Base-by-base conservation (phyloP, 2,797 vertebrate genomes). In the Mus minutoides region DNA sequence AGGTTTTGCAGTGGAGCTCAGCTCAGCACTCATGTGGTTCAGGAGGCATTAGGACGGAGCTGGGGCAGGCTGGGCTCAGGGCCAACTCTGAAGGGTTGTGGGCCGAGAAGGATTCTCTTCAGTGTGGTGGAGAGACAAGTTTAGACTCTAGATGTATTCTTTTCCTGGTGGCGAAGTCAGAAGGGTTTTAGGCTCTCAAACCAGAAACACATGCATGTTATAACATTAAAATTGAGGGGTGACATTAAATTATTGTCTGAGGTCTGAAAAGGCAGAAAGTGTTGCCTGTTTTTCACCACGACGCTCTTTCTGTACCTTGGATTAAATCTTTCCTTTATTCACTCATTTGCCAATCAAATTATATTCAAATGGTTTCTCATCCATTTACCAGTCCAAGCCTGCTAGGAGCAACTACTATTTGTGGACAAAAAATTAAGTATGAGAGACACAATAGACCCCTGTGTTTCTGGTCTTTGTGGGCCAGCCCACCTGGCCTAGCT, bases 401-500 rank as follows among this genome's bases (percentile, higher is more conserved):
- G 2, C 4, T 14, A 17, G 14, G 46, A 43, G n/a, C 43, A 46
- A 29, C 67, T 87, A 37, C 73, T 83, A 3, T 29, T 14, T 12
- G 49, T 54, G 10, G 9, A 40, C 26, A 0, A 16, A 16, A 24
- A 52, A 24, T 22, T 2, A 60, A 60, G 40, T 0, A 0, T 3
- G 22, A 54, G n/a, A 80, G 58, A n/a, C 17, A 14, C 14, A 11
- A 22, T 40, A 31, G 60, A 60, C 6, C 21, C 73, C 0, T 0
- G 26, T 13, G 52, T 54, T 31, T 69, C 8, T 8, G 0, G 6
- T 22, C 62, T 83, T 9, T 12, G 1, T 5, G 34, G 21, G 29
- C 21, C 84, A 31, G 62, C 24, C 17, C 24, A 14, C 7, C 29
- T n/a, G 67, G 40, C 16, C 83, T 17, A 37, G 10, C 9, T 21